Evolutionary conservation across 2,113 vertebrate genomes (phyloP), one percentile per base, ranked within the genome.

Genomic region (Caranx melampygus): DNA sequence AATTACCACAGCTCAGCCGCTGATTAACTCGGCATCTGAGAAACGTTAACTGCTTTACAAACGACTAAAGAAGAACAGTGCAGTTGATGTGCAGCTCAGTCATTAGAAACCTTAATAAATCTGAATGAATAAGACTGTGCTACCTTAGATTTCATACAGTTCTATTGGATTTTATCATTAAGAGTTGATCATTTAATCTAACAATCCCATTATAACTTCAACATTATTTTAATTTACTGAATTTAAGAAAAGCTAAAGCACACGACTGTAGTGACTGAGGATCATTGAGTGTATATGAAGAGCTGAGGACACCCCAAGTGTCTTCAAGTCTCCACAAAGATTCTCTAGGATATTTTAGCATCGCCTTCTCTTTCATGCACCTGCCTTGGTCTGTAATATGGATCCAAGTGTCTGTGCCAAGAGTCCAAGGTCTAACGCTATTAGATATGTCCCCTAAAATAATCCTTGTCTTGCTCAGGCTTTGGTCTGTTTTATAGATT

Each of bases 311-410:
- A 73, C 82, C 69, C 82, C 73, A 72, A 91, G 88, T 82, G 85
- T 92, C 88, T 81, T 79, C 84, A 58, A 63, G 78, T 82, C 79
- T 0, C 73, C 83, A 31, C 83, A 51, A 75, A 92, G 91, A 91
- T 93, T 88, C 94, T 95, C 94, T 91, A 91, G 85, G 40, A 81
- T 98, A 97, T 97, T 96, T 96, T 98, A 96, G 96, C 59, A 59
- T 35, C 54, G 83, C 83, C 92, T 93, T 93, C 91, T 91, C 92
- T 89, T 92, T 88, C 91, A 49, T 87, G 92, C 97, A 98, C 96
- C 97, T 98, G 97, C 94, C 91, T 67, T 93, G 87, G 93, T 95
- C 95, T 94, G 84, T 97, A 96, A 96, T 94, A 92, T 94, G 86
- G 93, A 92, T 81, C 83, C 91, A 83, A 86, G 89, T 93, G 93